phyloP scores from a whole-genome alignment of 2,113 vertebrate species.

The Atherinomorus stipes region DNA sequence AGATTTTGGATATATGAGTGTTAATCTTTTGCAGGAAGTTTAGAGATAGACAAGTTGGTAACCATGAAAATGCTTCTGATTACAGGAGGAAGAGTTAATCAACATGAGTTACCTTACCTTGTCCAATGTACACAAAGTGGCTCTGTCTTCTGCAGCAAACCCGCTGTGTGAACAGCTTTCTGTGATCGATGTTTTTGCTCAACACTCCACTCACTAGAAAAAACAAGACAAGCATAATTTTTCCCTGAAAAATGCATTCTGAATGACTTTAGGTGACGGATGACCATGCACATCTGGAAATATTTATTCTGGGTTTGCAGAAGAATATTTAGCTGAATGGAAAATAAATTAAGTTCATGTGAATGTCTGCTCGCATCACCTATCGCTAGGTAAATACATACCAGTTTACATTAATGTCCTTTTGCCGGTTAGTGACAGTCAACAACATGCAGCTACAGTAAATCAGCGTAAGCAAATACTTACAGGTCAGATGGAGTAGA shows the following conservation, averaged over 20 bases:
- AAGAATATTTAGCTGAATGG: background rate
- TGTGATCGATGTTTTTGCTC: conserved; percentile 58
- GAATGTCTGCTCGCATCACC: background rate
- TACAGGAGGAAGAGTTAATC: too few species aligned
- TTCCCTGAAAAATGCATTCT: too few species aligned
- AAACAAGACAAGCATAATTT: conserved; percentile 4
- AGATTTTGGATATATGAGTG: too few species aligned
- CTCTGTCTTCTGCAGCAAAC: conserved; percentile 84
- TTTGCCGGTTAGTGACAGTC: background rate
- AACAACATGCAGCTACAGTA: conserved; percentile 1
- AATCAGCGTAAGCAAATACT: conserved; percentile 66
- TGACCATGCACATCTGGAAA: too few species aligned
- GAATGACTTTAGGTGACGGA: background rate
- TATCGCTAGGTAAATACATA: too few species aligned
- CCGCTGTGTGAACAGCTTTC: conserved; percentile 79
- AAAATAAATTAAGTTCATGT: background rate
- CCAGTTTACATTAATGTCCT: too few species aligned
- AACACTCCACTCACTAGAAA: conserved; percentile 65
- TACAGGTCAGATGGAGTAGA: conserved; percentile 74
- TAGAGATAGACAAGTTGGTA: too few species aligned
- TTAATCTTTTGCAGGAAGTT: too few species aligned
- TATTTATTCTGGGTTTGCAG: too few species aligned
- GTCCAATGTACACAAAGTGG: conserved; percentile 80
- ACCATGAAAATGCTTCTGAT: too few species aligned
- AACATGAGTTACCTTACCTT: conserved; percentile 62